phyloP scores from a whole-genome alignment of 2,797 vertebrate species.

The Phataginus tricuspis region DNA sequence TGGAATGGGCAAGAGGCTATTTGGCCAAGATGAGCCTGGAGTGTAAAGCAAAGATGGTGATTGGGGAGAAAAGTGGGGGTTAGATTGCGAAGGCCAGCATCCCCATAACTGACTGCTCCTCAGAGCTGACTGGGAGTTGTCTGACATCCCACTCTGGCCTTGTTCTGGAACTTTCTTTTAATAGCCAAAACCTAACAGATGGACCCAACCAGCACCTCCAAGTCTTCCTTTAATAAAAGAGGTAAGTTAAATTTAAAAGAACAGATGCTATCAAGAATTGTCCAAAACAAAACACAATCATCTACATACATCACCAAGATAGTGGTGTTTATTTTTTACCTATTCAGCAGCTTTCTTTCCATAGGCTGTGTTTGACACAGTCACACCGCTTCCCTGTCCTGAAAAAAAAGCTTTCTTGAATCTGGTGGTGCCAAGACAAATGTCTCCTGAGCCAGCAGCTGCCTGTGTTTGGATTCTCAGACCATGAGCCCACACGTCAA shows the following conservation, averaged over 20 bases:
- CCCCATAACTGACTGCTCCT: too few relatives aligned
- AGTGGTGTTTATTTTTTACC: not conserved
- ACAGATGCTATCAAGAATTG: not conserved
- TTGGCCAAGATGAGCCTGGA: not conserved
- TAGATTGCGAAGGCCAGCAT: not conserved
- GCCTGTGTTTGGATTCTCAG: not conserved
- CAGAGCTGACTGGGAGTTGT: not conserved
- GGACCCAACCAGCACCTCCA: not conserved
- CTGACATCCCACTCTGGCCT: not conserved
- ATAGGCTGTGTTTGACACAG: not conserved
- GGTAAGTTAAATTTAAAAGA: slow-evolving; percentile 4
- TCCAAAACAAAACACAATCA: not conserved
- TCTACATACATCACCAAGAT: not conserved
- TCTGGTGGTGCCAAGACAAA: not conserved
- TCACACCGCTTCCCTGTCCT: not conserved
- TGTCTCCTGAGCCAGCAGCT: not conserved
- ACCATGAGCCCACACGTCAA: not conserved
- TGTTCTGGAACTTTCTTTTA: not conserved
- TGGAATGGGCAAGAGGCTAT: not conserved
- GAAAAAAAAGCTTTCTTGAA: not conserved
- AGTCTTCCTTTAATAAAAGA: not conserved
- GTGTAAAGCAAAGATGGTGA: not conserved
- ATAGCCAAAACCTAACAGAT: not conserved
- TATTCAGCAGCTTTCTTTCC: not conserved
- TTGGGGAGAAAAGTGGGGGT: not conserved